Conservation (phyloP, 53 echinoderm and acorn worm genomes). For the Paracentrotus lividus region DNA sequence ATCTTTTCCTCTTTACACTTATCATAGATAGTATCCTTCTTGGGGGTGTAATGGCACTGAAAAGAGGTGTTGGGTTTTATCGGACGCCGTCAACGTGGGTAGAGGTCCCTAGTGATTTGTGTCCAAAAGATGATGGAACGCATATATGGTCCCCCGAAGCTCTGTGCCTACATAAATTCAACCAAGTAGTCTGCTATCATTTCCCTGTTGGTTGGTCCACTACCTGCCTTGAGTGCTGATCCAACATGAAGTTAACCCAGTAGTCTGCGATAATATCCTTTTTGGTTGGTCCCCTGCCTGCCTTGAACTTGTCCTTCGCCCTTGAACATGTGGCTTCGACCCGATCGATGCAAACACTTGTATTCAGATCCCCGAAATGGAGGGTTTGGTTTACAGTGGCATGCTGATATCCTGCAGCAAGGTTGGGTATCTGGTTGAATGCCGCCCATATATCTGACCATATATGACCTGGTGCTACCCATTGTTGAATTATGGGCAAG, state of each 20-base stretch:
- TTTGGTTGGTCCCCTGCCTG: neutral
- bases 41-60: too few relatives aligned
- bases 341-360: neutral
- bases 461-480: neutral
- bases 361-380: neutral
- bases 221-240: neutral
- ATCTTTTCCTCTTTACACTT: constrained; percentile 47
- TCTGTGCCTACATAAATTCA: neutral
- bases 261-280: neutral
- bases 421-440: neutral
- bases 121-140: neutral
- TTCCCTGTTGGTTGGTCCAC: neutral
- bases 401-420: neutral
- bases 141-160: neutral
- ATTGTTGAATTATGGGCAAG: neutral
- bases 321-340: neutral
- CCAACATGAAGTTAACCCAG: neutral
- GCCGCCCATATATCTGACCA: constrained; percentile 31
- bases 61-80: too few relatives aligned
- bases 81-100: too few relatives aligned
- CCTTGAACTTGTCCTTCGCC: neutral
- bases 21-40: too few relatives aligned
- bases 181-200: neutral
- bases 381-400: neutral
- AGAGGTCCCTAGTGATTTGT: too few relatives aligned